Conservation (phyloP, 2,113 vertebrate genomes). For the Amphiprion percula region DNA sequence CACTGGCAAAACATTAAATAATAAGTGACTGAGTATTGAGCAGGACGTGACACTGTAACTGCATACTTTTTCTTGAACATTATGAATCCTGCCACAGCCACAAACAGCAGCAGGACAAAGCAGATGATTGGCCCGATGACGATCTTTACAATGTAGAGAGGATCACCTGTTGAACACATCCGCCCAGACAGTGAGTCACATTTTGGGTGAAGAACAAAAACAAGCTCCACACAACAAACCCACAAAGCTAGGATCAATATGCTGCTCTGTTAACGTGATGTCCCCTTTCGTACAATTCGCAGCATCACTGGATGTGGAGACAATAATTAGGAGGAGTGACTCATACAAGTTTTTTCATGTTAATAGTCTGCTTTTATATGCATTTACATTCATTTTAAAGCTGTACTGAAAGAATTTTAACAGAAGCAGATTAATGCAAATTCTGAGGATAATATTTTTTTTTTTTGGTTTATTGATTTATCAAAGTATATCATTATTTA, state of each 20-base stretch:
- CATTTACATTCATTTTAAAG: background rate
- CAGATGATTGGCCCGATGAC: constrained; percentile 90
- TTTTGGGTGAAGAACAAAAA: constrained; percentile 37
- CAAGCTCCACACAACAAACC: constrained; percentile 17
- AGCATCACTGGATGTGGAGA: constrained; percentile 1
- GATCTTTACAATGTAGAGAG: constrained; percentile 89
- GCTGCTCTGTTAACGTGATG: background rate
- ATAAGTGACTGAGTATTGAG: background rate
- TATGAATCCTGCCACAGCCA: constrained; percentile 86
- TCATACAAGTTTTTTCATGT: background rate
- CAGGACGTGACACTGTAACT: background rate
- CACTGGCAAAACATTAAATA: background rate
- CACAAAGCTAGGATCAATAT: background rate
- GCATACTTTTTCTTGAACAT: constrained; percentile 92
- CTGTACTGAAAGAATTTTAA: background rate
- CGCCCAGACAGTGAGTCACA: constrained; percentile 38
- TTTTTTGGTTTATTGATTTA: no score
- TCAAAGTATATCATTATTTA: no score
- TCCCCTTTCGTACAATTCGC: background rate
- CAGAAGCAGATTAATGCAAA: background rate
- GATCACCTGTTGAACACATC: constrained; percentile 82
- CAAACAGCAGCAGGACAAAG: constrained; percentile 86
- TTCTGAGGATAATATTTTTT: no score
- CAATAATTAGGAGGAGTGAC: background rate
- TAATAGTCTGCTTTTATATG: constrained; percentile 13